Conservation (phyloP, 2,113 vertebrate genomes). For the Thoracochromis brauschi region DNA sequence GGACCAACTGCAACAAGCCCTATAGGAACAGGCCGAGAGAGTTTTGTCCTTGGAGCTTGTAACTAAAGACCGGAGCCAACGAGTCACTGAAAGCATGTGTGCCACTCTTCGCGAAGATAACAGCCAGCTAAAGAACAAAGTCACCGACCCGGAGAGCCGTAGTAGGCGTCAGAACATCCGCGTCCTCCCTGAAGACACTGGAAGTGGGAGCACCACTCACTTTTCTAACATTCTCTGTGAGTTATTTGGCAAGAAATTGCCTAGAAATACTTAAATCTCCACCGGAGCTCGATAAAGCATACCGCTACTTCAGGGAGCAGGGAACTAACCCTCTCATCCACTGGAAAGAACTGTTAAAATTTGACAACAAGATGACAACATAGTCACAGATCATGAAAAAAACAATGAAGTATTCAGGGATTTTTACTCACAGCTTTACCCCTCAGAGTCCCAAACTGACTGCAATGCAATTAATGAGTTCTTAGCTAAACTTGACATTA, state of each 20-base stretch:
- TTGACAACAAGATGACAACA: background rate
- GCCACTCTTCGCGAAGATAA: rapidly evolving
- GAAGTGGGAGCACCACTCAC: background rate
- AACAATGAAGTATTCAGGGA: background rate
- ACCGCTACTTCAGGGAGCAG: rapidly evolving
- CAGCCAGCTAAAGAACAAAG: background rate
- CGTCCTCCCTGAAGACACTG: rapidly evolving
- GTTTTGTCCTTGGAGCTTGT: background rate
- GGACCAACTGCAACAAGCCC: rapidly evolving
- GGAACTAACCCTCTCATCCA: background rate
- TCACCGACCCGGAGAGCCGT: rapidly evolving
- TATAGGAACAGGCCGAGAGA: rapidly evolving
- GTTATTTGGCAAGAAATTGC: background rate
- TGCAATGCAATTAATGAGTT: rapidly evolving
- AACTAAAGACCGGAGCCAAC: background rate
- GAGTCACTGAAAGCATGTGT: background rate
- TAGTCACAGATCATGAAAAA: background rate
- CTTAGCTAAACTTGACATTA: background rate
- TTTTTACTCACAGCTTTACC: background rate
- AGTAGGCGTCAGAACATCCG: rapidly evolving
- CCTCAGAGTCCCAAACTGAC: background rate
- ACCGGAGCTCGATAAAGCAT: rapidly evolving
- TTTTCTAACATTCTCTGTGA: background rate
- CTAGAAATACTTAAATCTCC: background rate
- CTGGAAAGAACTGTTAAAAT: background rate